phyloP scores from a whole-genome alignment of 2,113 vertebrate species.

The Ploceus nigricollis region DNA sequence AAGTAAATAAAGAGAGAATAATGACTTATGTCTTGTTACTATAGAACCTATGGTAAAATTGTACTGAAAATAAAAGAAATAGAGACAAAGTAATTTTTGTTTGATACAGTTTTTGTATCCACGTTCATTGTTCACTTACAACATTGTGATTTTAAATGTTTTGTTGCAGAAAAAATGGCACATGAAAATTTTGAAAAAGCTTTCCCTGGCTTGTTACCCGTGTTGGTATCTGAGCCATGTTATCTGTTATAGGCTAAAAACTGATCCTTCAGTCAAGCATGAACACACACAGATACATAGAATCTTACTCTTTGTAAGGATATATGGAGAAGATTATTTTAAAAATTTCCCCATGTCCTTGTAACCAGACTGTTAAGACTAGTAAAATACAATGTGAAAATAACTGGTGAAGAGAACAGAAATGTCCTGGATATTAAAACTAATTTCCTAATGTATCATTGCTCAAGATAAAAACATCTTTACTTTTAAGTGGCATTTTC shows the following conservation, averaged over 20 bases:
- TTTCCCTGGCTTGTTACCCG: not conserved
- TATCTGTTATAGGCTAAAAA: not conserved
- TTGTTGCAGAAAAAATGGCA: not conserved
- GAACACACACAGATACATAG: not conserved
- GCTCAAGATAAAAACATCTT: not conserved
- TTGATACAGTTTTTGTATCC: not conserved
- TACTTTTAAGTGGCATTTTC: constrained; percentile 30
- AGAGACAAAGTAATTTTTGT: not conserved
- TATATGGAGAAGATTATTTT: not conserved
- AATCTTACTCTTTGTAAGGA: not conserved
- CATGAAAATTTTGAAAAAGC: not conserved
- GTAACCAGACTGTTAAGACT: not conserved
- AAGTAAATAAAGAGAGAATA: not conserved
- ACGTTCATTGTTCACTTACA: not conserved
- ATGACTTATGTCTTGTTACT: not conserved
- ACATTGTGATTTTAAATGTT: not conserved
- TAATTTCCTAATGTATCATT: not conserved
- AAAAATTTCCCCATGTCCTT: not conserved
- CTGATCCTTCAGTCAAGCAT: not conserved
- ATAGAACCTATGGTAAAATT: not conserved
- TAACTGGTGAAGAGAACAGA: not conserved
- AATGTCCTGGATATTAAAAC: not conserved
- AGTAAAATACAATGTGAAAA: not conserved
- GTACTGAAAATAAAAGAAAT: not conserved
- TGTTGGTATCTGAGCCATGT: not conserved